These are phyloP conservation scores for Orthosia cruda DNA, from an alignment of 2,888 invertebrate genomes.

Conservation along the genomic window DNA sequence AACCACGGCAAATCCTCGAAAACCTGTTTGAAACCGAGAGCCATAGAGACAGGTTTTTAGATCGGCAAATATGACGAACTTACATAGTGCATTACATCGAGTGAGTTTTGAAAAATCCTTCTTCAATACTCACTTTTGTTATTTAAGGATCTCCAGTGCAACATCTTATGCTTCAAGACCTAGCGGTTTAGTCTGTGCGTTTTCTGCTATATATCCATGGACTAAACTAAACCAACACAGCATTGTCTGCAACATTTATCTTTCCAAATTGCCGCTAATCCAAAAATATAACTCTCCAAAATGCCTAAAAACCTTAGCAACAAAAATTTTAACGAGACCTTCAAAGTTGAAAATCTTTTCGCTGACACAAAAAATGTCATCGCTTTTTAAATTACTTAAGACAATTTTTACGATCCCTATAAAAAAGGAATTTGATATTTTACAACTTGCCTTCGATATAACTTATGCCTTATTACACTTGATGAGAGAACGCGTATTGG, in stretches of 20 bases:
- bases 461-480: slow-evolving; percentile 51
- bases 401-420: slow-evolving; percentile 7
- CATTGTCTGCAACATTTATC: not conserved
- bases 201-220: no score
- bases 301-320: slow-evolving; percentile 3
- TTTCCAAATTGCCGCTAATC: not conserved
- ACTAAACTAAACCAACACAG: not conserved
- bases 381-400: slow-evolving; percentile 28
- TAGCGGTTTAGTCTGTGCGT: no score
- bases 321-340: slow-evolving; percentile 49
- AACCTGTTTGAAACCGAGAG: no score
- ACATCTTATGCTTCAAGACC: no score
- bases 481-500: slow-evolving; percentile 52
- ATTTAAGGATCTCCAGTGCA: no score
- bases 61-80: no score
- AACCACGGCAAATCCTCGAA: no score
- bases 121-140: no score
- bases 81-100: no score
- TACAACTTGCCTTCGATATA: slow-evolving; percentile 47
- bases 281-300: not conserved
- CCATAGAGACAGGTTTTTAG: no score
- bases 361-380: slow-evolving; percentile 25
- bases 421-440: slow-evolving; percentile 38
- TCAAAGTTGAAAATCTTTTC: slow-evolving; percentile 40
- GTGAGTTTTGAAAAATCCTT: no score